A percentile compares a stretch with the other conserved stretches of the same genome.
These are phyloP conservation scores for Athene cunicularia DNA, from an alignment of 2,113 vertebrate genomes.

Conservation along the genomic window DNA sequence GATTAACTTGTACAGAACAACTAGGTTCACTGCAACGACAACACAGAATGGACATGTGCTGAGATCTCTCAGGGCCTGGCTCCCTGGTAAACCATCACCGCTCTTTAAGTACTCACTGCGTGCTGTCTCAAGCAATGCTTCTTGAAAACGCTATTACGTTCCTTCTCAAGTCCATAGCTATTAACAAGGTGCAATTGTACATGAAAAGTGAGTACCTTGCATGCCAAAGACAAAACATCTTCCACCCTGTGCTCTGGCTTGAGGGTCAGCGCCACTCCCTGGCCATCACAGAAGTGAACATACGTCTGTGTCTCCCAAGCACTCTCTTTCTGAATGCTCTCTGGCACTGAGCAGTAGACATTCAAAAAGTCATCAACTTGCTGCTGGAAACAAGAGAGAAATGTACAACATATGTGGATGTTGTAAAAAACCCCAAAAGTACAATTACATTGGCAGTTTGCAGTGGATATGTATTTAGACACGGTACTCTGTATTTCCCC, in stretches of 20 bases:
- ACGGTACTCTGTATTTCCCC: neutral
- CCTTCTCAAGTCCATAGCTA: neutral
- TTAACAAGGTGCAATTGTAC: neutral
- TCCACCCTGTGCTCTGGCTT: constrained; percentile 84
- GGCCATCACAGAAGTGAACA: constrained; percentile 83
- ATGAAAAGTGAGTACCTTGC: constrained; percentile 82
- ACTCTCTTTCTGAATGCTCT: constrained; percentile 77
- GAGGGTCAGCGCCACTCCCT: constrained; percentile 79
- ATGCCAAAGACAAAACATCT: constrained; percentile 85
- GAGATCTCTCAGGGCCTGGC: neutral
- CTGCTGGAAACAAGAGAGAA: constrained; percentile 44
- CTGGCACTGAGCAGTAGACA: constrained; percentile 79
- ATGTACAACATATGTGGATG: neutral
- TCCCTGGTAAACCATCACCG: neutral
- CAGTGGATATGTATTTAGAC: neutral
- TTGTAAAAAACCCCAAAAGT: neutral
- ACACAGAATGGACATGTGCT: fast-evolving
- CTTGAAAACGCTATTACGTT: neutral
- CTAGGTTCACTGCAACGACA: neutral
- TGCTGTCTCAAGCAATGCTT: fast-evolving
- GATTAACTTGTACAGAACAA: neutral
- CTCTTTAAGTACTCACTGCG: neutral
- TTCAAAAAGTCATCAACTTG: constrained; percentile 81
- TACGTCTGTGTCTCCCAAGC: constrained; percentile 75
- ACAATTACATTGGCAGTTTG: neutral